Evolutionary conservation across 2,113 vertebrate genomes (phyloP), one percentile per base, ranked within the genome.

Genomic region (Bucco capensis): DNA sequence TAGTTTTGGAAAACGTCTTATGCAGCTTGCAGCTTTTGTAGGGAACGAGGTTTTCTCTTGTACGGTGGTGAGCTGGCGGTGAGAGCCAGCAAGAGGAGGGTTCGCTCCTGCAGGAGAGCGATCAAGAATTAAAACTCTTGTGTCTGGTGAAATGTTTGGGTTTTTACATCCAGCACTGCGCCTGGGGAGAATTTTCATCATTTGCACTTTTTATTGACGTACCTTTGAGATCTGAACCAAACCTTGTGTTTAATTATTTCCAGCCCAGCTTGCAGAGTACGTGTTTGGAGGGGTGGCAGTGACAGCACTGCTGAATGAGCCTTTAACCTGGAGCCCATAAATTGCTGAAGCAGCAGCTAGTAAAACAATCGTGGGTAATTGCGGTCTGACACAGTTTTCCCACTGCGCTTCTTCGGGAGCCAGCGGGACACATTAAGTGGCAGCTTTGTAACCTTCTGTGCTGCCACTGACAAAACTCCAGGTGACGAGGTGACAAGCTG

Each of bases 341-440:
- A 73, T 5, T 66, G 87, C 85, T 92, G 94, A 92, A 84, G 54
- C 80, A 92, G 92, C 92, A 75, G 70, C 33, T 42, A 16, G 89
- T 53, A 25, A 64, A 86, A 47, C 56, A 44, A 27, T 56, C 14
- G 47, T 38, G 51, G 31, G 24, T 79, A 27, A 70, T 14, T 64
- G 88, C 30, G n/a, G 60, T 5, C 58, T 54, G 66, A 44, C 57
- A 47, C 6, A 12, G 42, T 1, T 16, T n/a, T 69, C 46, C 65
- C 1, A 3, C 67, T 14, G 67, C 6, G 5, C 66, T 66, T 12
- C 72, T 77, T 22, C 1, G 4, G 46, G 62, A 86, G 40, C 15
- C 3, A 10, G 40, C 4, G 1, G 58, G 31, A 23, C 58, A 12
- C 12, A 2, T 12, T 9, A 12, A 38, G 28, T 1, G 3, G 21